Evolutionary conservation across 2,888 invertebrate genomes (phyloP), one percentile per base, ranked within the genome.

Genomic region (Eupithecia pulchellata): DNA sequence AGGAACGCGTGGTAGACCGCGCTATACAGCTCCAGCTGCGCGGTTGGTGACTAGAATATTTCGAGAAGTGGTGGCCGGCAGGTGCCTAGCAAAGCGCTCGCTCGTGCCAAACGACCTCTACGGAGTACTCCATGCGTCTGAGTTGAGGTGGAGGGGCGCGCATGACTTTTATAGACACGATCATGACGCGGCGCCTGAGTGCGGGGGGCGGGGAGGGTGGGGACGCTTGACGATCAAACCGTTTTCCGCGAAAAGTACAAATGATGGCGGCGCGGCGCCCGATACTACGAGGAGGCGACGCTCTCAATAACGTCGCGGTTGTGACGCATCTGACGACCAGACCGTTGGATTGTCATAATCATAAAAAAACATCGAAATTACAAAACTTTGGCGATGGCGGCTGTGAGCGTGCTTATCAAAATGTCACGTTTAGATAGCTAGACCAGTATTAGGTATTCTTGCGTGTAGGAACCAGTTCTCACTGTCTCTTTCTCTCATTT

Each of bases 101-200:
- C 94, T 94, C 94, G 94, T 94, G 94, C 94, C 94, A 94, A 94
- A 94, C 94, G 89, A 94, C 94, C 94, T 94, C 94, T 93, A 94
- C 94, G 93, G 94, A 94, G 94, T 94, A 94, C 94, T 94, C 94
- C 94, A 94, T 94, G 94, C 94, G 94, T 93, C 91, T 94, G 93
- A 93, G 92, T 91, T 92, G 91, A 86, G 88, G 93, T 91, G 91
- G 91, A 82, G 92, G 91, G 92, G 92, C 87, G 93, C 84, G 79
- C 83, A 79, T 79, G 85, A 84, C 82, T 93, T 93, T 93, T 94
- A 94, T 94, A 94, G 89, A 87, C 75, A 86, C 87, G 88, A 78
- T 76, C 84, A 81, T 90, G 92, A 91, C 90, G 92, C 90, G 89
- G 86, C 87, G 86, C 81, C 80, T 79, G 81, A 75, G 85, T 82